These are phyloP conservation scores for Monoplex corrugatus DNA, from an alignment of 2,888 invertebrate genomes.

Conservation along the genomic window DNA sequence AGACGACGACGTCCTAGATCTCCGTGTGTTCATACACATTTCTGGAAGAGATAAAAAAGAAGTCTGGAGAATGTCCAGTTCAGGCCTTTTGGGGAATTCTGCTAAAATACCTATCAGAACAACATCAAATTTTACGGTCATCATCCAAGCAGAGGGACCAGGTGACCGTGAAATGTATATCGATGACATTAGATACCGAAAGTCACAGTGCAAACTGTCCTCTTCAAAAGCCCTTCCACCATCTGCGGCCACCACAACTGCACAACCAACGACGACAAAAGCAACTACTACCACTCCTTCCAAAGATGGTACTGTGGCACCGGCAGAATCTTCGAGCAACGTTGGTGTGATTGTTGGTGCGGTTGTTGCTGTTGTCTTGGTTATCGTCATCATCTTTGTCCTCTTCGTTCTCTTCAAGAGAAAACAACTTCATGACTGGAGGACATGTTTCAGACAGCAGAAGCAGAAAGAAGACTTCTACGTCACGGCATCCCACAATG, in stretches of 20 bases:
- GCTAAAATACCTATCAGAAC: neutral
- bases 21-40: neutral
- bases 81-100: neutral
- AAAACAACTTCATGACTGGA: neutral
- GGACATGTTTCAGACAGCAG: neutral
- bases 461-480: neutral
- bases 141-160: neutral
- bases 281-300: neutral
- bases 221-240: neutral
- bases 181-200: neutral
- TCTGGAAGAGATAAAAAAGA: neutral
- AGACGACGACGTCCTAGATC: neutral
- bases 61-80: neutral
- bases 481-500: neutral
- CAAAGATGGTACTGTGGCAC: neutral
- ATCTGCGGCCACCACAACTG: neutral
- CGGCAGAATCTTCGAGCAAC: neutral
- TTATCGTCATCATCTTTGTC: neutral
- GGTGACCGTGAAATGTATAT: neutral
- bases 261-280: neutral
- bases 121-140: neutral
- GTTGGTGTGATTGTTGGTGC: neutral
- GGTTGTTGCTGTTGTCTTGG: neutral
- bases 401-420: neutral
- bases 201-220: neutral